These are phyloP conservation scores for Sternarchorhynchus goeldii DNA, from an alignment of 2,797 vertebrate species.

Conservation along the genomic window DNA sequence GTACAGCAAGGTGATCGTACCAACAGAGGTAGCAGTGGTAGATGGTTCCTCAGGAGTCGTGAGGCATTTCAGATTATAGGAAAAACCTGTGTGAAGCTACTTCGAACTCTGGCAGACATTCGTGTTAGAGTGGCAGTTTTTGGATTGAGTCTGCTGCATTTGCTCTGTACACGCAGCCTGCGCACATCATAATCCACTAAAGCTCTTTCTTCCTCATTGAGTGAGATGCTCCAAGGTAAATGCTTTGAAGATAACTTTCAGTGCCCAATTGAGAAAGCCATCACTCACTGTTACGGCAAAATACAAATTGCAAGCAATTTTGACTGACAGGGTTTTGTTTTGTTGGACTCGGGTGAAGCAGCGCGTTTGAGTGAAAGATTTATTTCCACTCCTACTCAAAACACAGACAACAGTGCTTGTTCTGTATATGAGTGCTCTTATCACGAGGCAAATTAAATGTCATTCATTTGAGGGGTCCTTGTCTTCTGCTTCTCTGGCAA, in stretches of 20 bases:
- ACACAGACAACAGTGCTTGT: slow-evolving; percentile 66
- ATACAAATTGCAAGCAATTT: slow-evolving; percentile 69
- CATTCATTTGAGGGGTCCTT: slow-evolving; percentile 67
- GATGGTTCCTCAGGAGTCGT: neutral
- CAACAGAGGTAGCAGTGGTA: neutral
- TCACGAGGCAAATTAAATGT: slow-evolving; percentile 81
- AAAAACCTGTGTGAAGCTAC: slow-evolving; percentile 9
- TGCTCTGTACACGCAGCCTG: neutral
- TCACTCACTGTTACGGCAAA: slow-evolving; percentile 67
- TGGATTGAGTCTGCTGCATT: slow-evolving; percentile 39
- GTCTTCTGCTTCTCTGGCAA: slow-evolving; percentile 28
- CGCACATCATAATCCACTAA: slow-evolving; percentile 40
- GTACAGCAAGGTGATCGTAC: neutral
- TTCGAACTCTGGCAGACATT: neutral
- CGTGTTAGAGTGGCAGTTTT: slow-evolving; percentile 39
- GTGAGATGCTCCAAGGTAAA: slow-evolving; percentile 49
- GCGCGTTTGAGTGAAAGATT: slow-evolving; percentile 49
- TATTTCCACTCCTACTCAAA: slow-evolving; percentile 57
- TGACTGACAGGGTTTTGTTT: slow-evolving; percentile 73
- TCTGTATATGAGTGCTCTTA: slow-evolving; percentile 76
- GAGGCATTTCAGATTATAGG: slow-evolving; percentile 31
- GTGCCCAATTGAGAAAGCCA: slow-evolving; percentile 48
- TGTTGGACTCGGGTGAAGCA: slow-evolving; percentile 47
- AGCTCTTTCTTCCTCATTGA: slow-evolving; percentile 37
- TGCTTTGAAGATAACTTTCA: slow-evolving; percentile 37